A percentile compares a stretch with the other conserved stretches of the same genome.
phyloP scores from a whole-genome alignment of 2,113 vertebrate genomes.

The Benitochromis conjunctus region DNA sequence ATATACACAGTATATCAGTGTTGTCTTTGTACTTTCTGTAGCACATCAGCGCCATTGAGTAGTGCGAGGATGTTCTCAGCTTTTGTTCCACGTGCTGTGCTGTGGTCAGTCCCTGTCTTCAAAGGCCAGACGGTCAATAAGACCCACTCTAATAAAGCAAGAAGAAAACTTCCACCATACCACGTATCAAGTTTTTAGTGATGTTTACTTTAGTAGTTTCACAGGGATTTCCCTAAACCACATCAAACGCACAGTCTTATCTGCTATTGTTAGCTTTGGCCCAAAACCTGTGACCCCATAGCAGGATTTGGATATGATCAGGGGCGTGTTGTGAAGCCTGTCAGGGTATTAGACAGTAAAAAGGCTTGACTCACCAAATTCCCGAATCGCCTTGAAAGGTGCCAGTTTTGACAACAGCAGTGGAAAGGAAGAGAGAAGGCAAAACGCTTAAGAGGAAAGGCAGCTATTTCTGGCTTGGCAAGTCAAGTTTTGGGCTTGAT shows the following conservation, averaged over 20 bases:
- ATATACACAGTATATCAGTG: not conserved
- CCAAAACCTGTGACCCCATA: not conserved
- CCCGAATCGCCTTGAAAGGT: constrained; percentile 43
- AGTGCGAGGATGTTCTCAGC: not conserved
- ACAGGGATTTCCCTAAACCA: constrained; percentile 29
- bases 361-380: constrained; percentile 48
- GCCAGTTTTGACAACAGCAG: constrained; percentile 46
- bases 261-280: constrained; percentile 57
- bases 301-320: constrained; percentile 26
- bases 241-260: constrained; percentile 55
- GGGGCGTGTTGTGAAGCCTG: constrained; percentile 13
- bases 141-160: not conserved
- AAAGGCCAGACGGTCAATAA: constrained; percentile 15
- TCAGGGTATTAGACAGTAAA: constrained; percentile 38
- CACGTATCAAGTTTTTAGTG: constrained; percentile 15
- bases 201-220: constrained; percentile 20
- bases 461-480: constrained; percentile 25
- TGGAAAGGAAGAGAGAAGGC: constrained; percentile 20
- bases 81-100: not conserved
- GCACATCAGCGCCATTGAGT: not conserved
- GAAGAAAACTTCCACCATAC: constrained; percentile 10
- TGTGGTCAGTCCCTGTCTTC: constrained; percentile 1
- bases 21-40: not conserved
- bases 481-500: constrained; percentile 19
- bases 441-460: constrained; percentile 2